Conservation (phyloP, 2,797 vertebrate species). For the Darevskia nairensis region DNA sequence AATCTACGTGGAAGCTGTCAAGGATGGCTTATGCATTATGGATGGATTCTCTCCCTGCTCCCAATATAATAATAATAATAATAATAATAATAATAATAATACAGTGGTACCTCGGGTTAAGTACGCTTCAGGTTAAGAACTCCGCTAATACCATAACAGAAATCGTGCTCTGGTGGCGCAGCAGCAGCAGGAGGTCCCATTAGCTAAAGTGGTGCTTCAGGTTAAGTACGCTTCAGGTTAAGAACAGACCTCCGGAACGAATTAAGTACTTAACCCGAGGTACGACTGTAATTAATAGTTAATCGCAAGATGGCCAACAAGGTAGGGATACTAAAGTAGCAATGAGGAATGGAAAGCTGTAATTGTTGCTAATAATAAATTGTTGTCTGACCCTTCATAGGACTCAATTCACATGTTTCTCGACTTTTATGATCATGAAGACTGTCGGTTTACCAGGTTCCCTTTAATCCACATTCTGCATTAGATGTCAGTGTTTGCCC, state of each 20-base stretch:
- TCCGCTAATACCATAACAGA: too few species aligned
- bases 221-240: too few species aligned
- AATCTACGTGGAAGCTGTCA: neutral
- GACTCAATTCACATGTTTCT: neutral
- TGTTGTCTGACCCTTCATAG: neutral
- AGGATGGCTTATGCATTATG: neutral
- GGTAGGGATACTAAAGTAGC: neutral
- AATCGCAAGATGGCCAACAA: neutral
- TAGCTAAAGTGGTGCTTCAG: too few species aligned
- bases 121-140: too few species aligned
- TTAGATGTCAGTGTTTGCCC: neutral
- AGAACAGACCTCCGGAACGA: too few species aligned
- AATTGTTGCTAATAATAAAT: too few species aligned
- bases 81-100: neutral
- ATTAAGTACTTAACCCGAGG: too few species aligned
- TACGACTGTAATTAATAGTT: too few species aligned
- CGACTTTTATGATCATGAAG: neutral
- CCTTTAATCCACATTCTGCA: neutral
- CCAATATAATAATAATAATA: neutral
- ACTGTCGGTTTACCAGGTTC: neutral
- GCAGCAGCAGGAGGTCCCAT: too few species aligned
- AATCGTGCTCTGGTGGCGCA: too few species aligned
- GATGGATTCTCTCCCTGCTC: accelerated
- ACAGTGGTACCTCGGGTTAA: too few species aligned
- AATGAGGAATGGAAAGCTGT: neutral